Evolutionary conservation across 2,113 vertebrate species (phyloP).

Genomic region (Halichoeres trimaculatus): DNA sequence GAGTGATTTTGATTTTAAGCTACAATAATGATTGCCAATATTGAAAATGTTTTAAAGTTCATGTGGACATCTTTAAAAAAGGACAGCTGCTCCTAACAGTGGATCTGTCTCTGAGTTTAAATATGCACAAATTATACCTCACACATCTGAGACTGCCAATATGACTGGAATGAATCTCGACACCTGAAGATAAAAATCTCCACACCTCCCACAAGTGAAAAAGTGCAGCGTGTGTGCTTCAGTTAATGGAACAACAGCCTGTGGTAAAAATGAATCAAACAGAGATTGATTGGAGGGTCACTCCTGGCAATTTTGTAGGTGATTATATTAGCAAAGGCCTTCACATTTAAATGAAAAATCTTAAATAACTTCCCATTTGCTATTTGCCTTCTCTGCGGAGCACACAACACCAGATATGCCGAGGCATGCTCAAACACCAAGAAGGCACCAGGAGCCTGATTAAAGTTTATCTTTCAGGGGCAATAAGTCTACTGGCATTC

Average conservation of each 20-base stretch:
- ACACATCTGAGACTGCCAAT: background rate
- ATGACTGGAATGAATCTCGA: slow-evolving; percentile 45
- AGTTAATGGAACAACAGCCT: slow-evolving; percentile 70
- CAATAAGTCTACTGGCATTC: slow-evolving; percentile 85
- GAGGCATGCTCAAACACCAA: slow-evolving; percentile 81
- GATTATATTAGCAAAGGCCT: slow-evolving; percentile 79
- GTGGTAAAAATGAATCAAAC: slow-evolving; percentile 77
- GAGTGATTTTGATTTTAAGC: background rate
- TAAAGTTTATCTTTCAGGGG: slow-evolving; percentile 87
- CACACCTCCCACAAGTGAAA: slow-evolving; percentile 32
- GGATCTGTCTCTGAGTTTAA: background rate
- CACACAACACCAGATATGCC: slow-evolving; percentile 79
- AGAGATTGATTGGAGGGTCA: slow-evolving; percentile 74
- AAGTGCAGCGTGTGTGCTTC: slow-evolving; percentile 56
- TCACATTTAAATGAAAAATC: slow-evolving; percentile 83
- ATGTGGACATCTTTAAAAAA: background rate
- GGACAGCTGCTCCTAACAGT: background rate
- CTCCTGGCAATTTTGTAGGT: slow-evolving; percentile 65
- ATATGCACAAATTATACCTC: slow-evolving; percentile 13
- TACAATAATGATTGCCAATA: background rate
- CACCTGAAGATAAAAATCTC: slow-evolving; percentile 42
- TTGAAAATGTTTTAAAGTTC: background rate
- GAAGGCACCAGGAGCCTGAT: slow-evolving; percentile 81
- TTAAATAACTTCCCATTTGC: slow-evolving; percentile 80
- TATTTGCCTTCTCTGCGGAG: slow-evolving; percentile 80